Evolutionary conservation across 2,113 vertebrate species (phyloP).

Genomic region (Macaca mulatta): DNA sequence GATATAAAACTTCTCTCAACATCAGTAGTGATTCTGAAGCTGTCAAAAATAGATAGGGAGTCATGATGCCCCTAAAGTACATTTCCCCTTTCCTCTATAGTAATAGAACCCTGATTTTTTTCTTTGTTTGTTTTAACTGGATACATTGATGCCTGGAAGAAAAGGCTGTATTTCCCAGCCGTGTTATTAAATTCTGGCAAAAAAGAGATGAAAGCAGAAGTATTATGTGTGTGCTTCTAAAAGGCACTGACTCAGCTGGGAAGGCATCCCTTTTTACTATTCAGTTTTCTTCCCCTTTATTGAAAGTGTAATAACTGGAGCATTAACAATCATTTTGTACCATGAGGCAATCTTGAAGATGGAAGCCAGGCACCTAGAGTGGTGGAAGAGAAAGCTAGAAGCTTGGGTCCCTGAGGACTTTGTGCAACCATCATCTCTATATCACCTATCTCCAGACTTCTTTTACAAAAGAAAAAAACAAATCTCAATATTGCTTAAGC

Average conservation of each 20-base stretch:
- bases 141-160: background rate
- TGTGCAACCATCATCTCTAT: background rate
- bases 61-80: background rate
- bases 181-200: background rate
- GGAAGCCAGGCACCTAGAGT: background rate
- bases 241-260: background rate
- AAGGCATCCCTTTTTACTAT: background rate
- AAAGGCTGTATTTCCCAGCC: background rate
- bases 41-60: background rate
- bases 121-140: background rate
- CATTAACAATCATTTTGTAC: background rate
- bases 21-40: background rate
- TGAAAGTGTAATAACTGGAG: background rate
- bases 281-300: background rate
- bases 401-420: background rate
- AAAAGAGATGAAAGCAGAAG: background rate
- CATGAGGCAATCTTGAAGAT: background rate
- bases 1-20: background rate
- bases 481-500: background rate
- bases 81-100: background rate
- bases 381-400: background rate
- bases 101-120: background rate
- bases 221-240: background rate
- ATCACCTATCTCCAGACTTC: background rate
- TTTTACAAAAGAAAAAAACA: background rate